phyloP scores from a whole-genome alignment of 2,797 vertebrate genomes.

The Enteromius argenteus region DNA sequence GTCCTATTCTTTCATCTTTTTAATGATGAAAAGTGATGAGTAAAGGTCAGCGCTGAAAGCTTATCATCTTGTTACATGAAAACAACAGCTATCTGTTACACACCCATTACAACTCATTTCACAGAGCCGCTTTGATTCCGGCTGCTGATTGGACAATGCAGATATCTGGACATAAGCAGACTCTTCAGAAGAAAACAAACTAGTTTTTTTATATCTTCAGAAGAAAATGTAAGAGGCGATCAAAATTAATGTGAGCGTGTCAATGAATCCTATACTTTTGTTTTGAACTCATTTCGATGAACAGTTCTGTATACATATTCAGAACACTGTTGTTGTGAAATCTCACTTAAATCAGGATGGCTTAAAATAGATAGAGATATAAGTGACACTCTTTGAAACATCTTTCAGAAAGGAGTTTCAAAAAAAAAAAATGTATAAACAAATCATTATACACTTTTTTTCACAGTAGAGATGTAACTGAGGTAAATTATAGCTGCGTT shows the following conservation, averaged over 20 bases:
- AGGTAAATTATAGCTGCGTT: neutral
- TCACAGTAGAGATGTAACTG: neutral
- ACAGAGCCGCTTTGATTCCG: constrained; percentile 8
- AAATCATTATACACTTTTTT: neutral
- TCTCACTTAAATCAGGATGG: neutral
- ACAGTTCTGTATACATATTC: neutral
- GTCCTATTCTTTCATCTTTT: constrained; percentile 35
- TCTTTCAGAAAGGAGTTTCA: neutral
- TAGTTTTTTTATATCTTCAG: neutral
- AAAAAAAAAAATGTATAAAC: neutral
- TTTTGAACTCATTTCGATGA: neutral
- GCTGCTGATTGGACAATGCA: constrained; percentile 25
- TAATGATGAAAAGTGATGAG: constrained; percentile 41
- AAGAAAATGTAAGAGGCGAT: neutral
- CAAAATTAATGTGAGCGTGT: neutral
- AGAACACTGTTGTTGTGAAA: neutral
- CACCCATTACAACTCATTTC: neutral
- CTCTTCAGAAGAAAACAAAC: neutral
- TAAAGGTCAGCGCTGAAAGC: constrained; percentile 38
- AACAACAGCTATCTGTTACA: constrained; percentile 23
- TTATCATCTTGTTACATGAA: constrained; percentile 41
- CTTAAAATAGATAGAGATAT: neutral
- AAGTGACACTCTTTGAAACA: neutral
- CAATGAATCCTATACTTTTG: neutral
- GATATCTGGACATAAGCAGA: constrained; percentile 30